Percentiles rank a stretch among this genome's conserved stretches.
Conservation (phyloP, 2,113 vertebrate genomes). For the Pyxicephalus adspersus region DNA sequence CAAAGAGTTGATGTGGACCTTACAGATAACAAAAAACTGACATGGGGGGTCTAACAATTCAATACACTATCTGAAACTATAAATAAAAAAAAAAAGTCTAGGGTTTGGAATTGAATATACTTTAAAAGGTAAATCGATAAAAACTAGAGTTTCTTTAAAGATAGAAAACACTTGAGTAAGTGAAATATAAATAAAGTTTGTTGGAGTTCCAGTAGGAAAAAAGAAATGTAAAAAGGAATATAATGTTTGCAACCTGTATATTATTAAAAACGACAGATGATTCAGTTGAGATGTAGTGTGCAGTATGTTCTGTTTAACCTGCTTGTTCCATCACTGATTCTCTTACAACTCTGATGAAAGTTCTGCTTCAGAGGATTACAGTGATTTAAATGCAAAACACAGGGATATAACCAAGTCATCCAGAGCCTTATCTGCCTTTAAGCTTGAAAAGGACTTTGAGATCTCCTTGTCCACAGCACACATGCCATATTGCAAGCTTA, state of each 20-base stretch:
- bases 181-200: too few species aligned
- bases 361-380: constrained; percentile 52
- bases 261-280: not conserved
- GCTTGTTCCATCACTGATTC: constrained; percentile 16
- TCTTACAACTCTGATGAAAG: constrained; percentile 49
- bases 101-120: too few species aligned
- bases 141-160: too few species aligned
- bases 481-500: constrained; percentile 28
- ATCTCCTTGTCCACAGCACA: constrained; percentile 35
- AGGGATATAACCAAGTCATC: constrained; percentile 27
- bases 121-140: too few species aligned
- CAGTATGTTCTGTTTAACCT: constrained; percentile 15
- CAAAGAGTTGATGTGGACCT: too few species aligned
- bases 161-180: not conserved
- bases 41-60: too few species aligned
- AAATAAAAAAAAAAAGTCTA: too few species aligned
- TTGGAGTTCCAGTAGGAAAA: too few species aligned
- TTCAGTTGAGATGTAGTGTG: not conserved
- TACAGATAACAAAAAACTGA: too few species aligned
- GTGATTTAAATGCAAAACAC: constrained; percentile 54
- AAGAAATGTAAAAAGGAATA: too few species aligned
- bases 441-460: constrained; percentile 41
- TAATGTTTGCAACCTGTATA: too few species aligned
- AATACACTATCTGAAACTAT: too few species aligned
- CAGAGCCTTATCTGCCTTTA: constrained; percentile 30